phyloP scores from a whole-genome alignment of 1,140 invertebrate species.

The Helicoverpa armigera region DNA sequence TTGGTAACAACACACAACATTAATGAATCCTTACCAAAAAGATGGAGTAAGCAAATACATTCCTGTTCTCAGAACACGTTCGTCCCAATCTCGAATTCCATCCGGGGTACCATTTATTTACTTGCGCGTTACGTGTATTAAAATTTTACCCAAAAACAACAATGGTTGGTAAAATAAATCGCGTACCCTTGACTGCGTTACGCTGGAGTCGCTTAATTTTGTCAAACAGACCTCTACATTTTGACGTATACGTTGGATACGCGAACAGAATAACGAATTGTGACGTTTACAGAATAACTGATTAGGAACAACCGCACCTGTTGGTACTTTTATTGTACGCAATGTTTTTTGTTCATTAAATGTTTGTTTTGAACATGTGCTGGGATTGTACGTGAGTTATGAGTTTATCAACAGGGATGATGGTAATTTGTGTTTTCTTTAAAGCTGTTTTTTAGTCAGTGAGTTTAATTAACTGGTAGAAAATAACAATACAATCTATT shows the following conservation, averaged over 20 bases:
- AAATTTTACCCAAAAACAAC: constrained; percentile 43
- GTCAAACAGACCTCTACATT: constrained; percentile 64
- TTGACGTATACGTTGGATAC: constrained; percentile 60
- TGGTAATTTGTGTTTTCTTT: neutral
- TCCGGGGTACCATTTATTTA: constrained; percentile 7
- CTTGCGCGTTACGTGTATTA: constrained; percentile 21
- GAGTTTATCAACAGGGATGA: neutral
- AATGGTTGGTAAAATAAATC: constrained; percentile 38
- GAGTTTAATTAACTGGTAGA: no score
- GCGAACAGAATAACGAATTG: constrained; percentile 68
- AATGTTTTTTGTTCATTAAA: constrained; percentile 49
- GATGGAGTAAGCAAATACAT: neutral
- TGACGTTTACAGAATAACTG: constrained; percentile 64
- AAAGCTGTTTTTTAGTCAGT: no score
- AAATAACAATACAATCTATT: no score
- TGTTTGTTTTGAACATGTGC: constrained; percentile 44
- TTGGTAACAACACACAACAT: no score
- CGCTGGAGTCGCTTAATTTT: constrained; percentile 61
- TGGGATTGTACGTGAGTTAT: constrained; percentile 10
- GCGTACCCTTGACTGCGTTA: constrained; percentile 38
- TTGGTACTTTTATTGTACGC: constrained; percentile 51
- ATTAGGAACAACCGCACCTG: constrained; percentile 66
- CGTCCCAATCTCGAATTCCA: constrained; percentile 6
- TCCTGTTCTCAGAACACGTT: neutral
- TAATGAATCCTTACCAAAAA: neutral